Base-by-base conservation (phyloP, 2,888 invertebrate species). In the Oscheius sp. region DNA sequence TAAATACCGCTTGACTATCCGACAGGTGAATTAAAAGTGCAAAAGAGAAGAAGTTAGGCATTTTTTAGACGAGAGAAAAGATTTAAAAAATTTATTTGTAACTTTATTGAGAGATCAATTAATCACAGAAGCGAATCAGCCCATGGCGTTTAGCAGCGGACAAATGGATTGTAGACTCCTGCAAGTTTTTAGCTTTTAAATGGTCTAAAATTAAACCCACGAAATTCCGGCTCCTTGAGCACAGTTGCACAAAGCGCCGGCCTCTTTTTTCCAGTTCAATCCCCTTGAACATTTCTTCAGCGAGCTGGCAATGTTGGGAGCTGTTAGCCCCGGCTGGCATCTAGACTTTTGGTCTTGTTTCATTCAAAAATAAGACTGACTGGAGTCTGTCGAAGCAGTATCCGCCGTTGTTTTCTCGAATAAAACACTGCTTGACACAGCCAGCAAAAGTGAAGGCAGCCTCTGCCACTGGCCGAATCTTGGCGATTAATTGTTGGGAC, bases 241-340 rank as follows among this genome's bases (percentile, higher is more conserved):
- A 61, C 68, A 68, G 39, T 29, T 61, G 37, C 68, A 68, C 6
- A 68, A 33, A 5, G n/a, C 5, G 15, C 68, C 68, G 12, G 68
- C 68, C 31, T 68, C 42, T 20, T 58, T 46, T 23, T 68, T 68
- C 68, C 68, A 68, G 50, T 68, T 68, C n/a, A 68, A 33, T 31
- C 58, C 68, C 8, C 31, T 42, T 4, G 50, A 33, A n/a, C 68
- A 68, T 3, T 27, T 17, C 25, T 61, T 68, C 3, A 68, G 61
- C 1, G 46, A 48, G 25, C 17, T 15, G n/a, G 27, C 25, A 20
- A 68, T 20, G 39, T 46, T 42, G 34, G 20, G 50, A 8, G 46
- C 17, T 4, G 50, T 39, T 5, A 64, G 20, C n/a, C 27, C n/a
- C n/a, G 63, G 69, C 27, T 69, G 69, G 27, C 63, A 64, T 25